A percentile compares a stretch with the other conserved stretches of the same genome.
Conservation (phyloP, 2,113 vertebrate species). For the Loxodonta africana region DNA sequence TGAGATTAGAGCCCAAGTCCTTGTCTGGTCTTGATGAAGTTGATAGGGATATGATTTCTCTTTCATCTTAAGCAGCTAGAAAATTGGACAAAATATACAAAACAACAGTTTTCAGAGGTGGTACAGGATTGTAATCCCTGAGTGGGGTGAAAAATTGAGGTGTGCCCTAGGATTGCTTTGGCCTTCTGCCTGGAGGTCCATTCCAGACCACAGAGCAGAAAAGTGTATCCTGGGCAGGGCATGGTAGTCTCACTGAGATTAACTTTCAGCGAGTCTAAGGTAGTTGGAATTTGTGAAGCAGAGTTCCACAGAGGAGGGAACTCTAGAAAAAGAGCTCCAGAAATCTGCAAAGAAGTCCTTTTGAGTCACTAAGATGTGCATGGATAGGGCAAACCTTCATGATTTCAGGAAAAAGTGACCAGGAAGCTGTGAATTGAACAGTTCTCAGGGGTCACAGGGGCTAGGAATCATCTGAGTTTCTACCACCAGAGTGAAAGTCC, state of each 20-base stretch:
- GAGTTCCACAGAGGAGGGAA: background rate
- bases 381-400: background rate
- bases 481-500: background rate
- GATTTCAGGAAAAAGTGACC: background rate
- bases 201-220: background rate
- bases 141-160: background rate
- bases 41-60: background rate
- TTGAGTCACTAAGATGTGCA: background rate
- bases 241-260: background rate
- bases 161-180: background rate
- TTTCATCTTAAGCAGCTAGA: constrained; percentile 29
- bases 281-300: background rate
- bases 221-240: background rate
- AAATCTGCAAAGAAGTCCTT: background rate
- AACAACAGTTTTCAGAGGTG: background rate
- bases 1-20: background rate
- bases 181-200: background rate
- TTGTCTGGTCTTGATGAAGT: background rate
- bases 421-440: background rate
- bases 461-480: background rate
- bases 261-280: background rate
- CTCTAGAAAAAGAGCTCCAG: background rate
- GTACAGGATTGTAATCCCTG: background rate
- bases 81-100: background rate
- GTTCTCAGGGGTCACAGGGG: background rate